These are phyloP conservation scores for Colistium nudipinnis DNA, from an alignment of 2,113 vertebrate genomes.

Conservation along the genomic window DNA sequence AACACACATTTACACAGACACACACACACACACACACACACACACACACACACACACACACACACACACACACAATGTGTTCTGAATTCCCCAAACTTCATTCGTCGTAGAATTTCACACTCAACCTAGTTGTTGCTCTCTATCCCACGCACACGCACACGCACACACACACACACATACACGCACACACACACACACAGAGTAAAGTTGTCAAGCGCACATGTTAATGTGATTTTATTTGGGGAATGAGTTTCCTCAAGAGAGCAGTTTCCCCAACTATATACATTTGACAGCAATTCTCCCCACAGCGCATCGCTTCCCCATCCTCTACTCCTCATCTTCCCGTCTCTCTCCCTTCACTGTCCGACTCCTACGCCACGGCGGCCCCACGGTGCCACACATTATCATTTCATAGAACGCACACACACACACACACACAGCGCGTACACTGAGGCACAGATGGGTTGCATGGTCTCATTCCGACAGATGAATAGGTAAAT, in stretches of 20 bases:
- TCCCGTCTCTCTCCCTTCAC: slow-evolving; percentile 55
- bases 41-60: slow-evolving; percentile 4
- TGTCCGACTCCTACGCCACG: slow-evolving; percentile 55
- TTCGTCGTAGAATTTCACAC: slow-evolving; percentile 17
- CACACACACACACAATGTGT: slow-evolving; percentile 7
- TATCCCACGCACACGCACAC: slow-evolving; percentile 15
- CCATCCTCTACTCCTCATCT: slow-evolving; percentile 1
- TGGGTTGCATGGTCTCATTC: slow-evolving; percentile 64
- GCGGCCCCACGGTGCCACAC: slow-evolving; percentile 38
- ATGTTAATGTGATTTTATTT: slow-evolving; percentile 42
- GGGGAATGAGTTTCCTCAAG: slow-evolving; percentile 26
- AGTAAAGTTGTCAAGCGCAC: slow-evolving; percentile 20
- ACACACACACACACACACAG: slow-evolving; percentile 31
- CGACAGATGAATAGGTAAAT: slow-evolving; percentile 70
- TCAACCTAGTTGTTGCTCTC: slow-evolving; percentile 39
- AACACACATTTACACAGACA: slow-evolving; percentile 7
- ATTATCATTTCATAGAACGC: slow-evolving; percentile 72
- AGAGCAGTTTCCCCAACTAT: slow-evolving; percentile 43
- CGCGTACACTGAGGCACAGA: slow-evolving; percentile 55
- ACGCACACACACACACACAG: slow-evolving; percentile 20
- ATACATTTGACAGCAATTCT: slow-evolving; percentile 32
- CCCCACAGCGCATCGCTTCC: slow-evolving; percentile 13
- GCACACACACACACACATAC: neutral
- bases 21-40: neutral
- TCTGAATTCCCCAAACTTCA: slow-evolving; percentile 38